Percentiles rank a stretch among this genome's conserved stretches.
Conservation (phyloP, 2,797 vertebrate species). For the Lithobates sylvaticus region DNA sequence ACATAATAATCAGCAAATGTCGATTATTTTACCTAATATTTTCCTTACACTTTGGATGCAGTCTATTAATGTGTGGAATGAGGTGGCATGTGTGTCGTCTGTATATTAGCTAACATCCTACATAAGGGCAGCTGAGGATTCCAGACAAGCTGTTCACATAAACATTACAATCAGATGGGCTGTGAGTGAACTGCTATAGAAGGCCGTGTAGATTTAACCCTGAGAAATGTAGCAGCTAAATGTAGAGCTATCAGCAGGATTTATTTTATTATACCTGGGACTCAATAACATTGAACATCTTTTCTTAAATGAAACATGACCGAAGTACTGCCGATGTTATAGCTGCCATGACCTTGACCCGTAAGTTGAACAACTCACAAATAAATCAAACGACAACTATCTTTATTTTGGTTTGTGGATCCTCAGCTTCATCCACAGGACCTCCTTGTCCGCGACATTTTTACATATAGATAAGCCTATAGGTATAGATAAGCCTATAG, state of each 20-base stretch:
- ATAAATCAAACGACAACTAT: too few species aligned
- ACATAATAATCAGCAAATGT: background rate
- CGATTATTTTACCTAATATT: background rate
- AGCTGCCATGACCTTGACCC: too few species aligned
- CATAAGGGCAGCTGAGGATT: constrained; percentile 44
- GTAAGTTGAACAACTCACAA: too few species aligned
- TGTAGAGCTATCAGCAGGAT: background rate
- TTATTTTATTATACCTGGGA: background rate
- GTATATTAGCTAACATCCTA: constrained; percentile 32
- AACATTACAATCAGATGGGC: background rate
- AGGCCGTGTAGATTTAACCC: constrained; percentile 17
- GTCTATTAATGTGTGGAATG: constrained; percentile 1
- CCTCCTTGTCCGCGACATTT: too few species aligned
- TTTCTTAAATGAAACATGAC: too few species aligned
- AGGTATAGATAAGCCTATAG: too few species aligned
- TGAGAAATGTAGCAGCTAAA: background rate
- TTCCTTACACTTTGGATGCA: background rate
- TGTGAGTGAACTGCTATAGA: background rate
- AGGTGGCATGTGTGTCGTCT: constrained; percentile 23
- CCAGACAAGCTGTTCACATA: constrained; percentile 35
- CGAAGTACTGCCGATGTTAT: too few species aligned
- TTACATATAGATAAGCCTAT: too few species aligned
- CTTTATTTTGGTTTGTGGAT: too few species aligned
- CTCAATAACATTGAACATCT: background rate
- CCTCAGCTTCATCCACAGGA: too few species aligned